phyloP scores from a whole-genome alignment of 2,888 invertebrate genomes.

The Callyntrura sp. region DNA sequence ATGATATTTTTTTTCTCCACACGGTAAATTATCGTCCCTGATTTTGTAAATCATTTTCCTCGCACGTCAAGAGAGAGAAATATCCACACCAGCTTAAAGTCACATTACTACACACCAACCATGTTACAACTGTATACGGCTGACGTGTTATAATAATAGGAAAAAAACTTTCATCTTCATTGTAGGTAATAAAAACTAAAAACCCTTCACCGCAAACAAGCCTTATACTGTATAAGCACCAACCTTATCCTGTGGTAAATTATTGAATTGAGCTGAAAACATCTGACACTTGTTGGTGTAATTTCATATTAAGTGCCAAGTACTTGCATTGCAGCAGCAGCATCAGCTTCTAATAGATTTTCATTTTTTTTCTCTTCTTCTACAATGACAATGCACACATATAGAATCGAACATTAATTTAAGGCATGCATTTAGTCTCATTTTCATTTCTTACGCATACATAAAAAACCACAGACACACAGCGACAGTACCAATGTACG shows the following conservation, averaged over 20 bases:
- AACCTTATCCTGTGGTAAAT: conserved; percentile 47
- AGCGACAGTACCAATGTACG: not conserved
- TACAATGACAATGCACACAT: conserved; percentile 25
- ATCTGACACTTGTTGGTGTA: conserved; percentile 41
- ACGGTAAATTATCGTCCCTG: not conserved
- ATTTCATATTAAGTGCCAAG: conserved; percentile 8
- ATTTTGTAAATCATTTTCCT: conserved; percentile 13
- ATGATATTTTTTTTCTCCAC: not conserved
- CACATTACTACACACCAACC: not conserved
- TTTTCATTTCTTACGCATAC: not conserved
- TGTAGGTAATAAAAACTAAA: conserved; percentile 13
- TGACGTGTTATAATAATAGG: conserved; percentile 17
- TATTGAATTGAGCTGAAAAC: conserved; percentile 53
- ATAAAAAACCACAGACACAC: conserved; percentile 14
- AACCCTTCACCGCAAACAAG: conserved; percentile 23
- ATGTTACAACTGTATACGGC: not conserved
- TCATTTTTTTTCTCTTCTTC: conserved; percentile 27
- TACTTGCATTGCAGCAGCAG: too few species aligned
- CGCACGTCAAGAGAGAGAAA: conserved; percentile 55
- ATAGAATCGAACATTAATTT: not conserved
- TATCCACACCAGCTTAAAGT: not conserved
- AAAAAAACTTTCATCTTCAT: conserved; percentile 58
- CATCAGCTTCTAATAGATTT: conserved; percentile 15
- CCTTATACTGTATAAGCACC: conserved; percentile 1
- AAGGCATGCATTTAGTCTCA: conserved; percentile 26